These are phyloP conservation scores for Tetrax tetrax DNA, from an alignment of 2,113 vertebrate species.

Conservation along the genomic window DNA sequence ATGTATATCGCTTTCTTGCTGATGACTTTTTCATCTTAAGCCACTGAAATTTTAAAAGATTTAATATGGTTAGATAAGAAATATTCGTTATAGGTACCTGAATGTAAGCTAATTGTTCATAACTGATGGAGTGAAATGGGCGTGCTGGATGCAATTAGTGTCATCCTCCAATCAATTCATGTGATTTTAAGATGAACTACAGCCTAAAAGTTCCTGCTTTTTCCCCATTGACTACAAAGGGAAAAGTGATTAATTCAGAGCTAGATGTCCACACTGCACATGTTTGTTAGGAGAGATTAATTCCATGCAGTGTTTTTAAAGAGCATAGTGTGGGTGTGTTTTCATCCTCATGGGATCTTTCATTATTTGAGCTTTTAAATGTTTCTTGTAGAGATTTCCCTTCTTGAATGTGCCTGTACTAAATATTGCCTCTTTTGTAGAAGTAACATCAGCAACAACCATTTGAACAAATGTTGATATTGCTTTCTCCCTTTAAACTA, in stretches of 20 bases:
- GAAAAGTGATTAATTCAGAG: not conserved
- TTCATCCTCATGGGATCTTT: not conserved
- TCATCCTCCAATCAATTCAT: not conserved
- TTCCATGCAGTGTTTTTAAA: not conserved
- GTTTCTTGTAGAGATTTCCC: not conserved
- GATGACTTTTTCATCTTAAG: not conserved
- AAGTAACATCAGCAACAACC: not conserved
- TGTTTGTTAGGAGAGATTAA: not conserved
- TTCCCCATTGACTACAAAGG: not conserved
- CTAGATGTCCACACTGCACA: not conserved
- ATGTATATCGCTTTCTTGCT: not conserved
- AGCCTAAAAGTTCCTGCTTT: not conserved
- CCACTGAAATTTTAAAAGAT: not conserved
- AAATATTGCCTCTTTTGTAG: not conserved
- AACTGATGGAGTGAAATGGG: not conserved
- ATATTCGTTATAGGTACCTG: not conserved
- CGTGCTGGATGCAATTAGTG: not conserved
- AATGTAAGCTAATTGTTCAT: not conserved
- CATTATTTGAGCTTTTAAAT: constrained; percentile 11
- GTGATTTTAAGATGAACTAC: not conserved
- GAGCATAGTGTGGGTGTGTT: not conserved
- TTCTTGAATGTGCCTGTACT: not conserved
- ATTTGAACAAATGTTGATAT: not conserved
- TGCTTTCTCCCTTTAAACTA: not conserved
- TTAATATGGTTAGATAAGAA: not conserved